Base-by-base conservation (phyloP, 2,797 vertebrate species). In the Sphenodon punctatus region DNA sequence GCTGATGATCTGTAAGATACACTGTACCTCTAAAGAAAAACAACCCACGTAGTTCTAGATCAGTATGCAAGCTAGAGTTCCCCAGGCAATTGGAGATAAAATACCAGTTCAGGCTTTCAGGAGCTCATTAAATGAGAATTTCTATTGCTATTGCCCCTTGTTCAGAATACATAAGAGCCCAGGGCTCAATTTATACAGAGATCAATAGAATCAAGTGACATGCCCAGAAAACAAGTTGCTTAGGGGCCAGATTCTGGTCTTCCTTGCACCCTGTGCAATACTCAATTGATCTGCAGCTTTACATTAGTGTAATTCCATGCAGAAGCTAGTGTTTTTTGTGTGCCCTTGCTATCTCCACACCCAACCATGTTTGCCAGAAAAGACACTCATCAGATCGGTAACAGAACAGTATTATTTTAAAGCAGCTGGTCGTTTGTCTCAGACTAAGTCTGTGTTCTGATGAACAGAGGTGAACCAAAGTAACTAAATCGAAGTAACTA, bases 271-370 rank as follows among this genome's bases (percentile, higher is more conserved):
- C 39, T 2, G 3, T 2, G 51, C 17, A 67, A 30, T 36, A 84
- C 53, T 1, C 27, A 43, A 69, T 56, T 67, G 41, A 67, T 58
- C 72, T 58, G 65, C 36, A 65, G 27, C 61, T 65, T 19, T 27
- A 8, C 20, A 39, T n/a, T 10, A 2, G 19, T n/a, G 30, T 45
- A 34, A 10, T 27, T 8, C 51, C 10, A 53, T 32, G 5, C 30
- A 63, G 38, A 59, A 27, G n/a, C 25, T 10, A 3, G 38, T 27
- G 38, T 30, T 41, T 39, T 25, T 43, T 27, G 11, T 3, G 23
- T 27, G 51, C n/a, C 67, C 22, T 65, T 10, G 4, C 4, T 65
- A 43, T 39, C 36, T 22, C 59, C 0, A 0, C 5, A 6, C 43
- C 30, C 41, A 55, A 66, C 23, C 30, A 23, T 75, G 30, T 60